A percentile compares a stretch with the other conserved stretches of the same genome.
Evolutionary conservation across 2,113 vertebrate genomes (phyloP).

Genomic region (Thunnus thynnus): DNA sequence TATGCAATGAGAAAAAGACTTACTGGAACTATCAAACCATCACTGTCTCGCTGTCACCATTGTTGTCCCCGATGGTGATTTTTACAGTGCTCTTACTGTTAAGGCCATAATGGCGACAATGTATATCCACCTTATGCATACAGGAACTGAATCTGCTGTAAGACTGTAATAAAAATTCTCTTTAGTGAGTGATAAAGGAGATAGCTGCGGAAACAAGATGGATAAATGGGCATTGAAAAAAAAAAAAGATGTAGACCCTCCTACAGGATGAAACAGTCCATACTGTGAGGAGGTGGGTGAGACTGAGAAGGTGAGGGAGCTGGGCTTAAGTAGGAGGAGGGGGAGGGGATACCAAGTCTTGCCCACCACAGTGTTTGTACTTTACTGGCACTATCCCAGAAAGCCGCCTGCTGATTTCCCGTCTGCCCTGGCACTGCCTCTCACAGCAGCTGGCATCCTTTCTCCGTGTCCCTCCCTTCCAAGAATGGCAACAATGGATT

Average conservation of each 20-base stretch:
- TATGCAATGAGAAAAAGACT: slow-evolving; percentile 42
- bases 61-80: slow-evolving; percentile 21
- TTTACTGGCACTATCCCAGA: slow-evolving; percentile 69
- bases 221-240: slow-evolving; percentile 1
- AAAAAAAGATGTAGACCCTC: slow-evolving; percentile 43
- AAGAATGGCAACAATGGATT: slow-evolving; percentile 60
- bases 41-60: slow-evolving; percentile 22
- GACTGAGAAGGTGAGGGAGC: slow-evolving; percentile 67
- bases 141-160: not conserved
- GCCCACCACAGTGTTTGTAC: slow-evolving; percentile 62
- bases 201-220: not conserved
- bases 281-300: slow-evolving; percentile 82
- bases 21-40: slow-evolving; percentile 5
- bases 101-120: not conserved
- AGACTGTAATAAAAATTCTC: slow-evolving; percentile 12
- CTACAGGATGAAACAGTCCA: slow-evolving; percentile 69
- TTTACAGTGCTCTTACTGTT: not conserved
- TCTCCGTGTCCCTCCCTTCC: slow-evolving; percentile 36
- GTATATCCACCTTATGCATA: slow-evolving; percentile 9
- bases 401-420: slow-evolving; percentile 81
- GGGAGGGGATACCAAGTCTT: slow-evolving; percentile 55
- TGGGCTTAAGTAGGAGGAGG: slow-evolving; percentile 47
- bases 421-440: slow-evolving; percentile 81
- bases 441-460: slow-evolving; percentile 73
- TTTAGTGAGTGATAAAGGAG: slow-evolving; percentile 1